Percentiles rank a stretch among this genome's conserved stretches.
Conservation (phyloP, 2,888 invertebrate genomes). For the Agrochola lychnidis region DNA sequence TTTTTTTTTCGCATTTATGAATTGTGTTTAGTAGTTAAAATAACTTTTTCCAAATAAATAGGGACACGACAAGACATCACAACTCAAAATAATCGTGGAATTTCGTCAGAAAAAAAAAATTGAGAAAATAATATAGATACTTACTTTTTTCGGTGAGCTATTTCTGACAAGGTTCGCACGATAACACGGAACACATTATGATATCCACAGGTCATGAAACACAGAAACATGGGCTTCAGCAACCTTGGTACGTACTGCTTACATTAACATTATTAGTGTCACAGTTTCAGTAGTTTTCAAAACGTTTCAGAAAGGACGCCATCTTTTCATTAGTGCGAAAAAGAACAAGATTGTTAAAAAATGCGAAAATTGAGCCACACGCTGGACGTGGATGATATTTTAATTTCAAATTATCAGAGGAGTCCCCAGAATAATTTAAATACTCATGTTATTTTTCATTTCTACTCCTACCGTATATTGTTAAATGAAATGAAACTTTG, state of each 20-base stretch:
- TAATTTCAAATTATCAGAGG: not conserved
- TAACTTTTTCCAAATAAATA: conserved; percentile 19
- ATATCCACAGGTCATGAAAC: conserved; percentile 41
- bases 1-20: conserved; percentile 7
- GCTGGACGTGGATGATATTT: not conserved
- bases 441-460: not conserved
- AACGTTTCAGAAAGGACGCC: conserved; percentile 3
- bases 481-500: not conserved
- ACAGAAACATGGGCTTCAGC: conserved; percentile 36
- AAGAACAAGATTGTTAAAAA: not conserved
- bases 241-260: conserved; percentile 40
- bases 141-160: not conserved
- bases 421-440: not conserved
- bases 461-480: not conserved
- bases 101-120: conserved; percentile 11
- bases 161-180: conserved; percentile 24
- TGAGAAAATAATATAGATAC: not conserved
- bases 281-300: conserved; percentile 26
- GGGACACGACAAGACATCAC: conserved; percentile 20
- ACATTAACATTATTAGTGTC: conserved; percentile 45
- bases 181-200: conserved; percentile 32
- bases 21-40: not conserved
- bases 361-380: not conserved
- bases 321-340: conserved; percentile 6
- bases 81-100: conserved; percentile 1